A percentile compares a stretch with the other conserved stretches of the same genome.
Evolutionary conservation across 2,888 invertebrate genomes (phyloP).

Genomic region (Aspidiotus destructor): DNA sequence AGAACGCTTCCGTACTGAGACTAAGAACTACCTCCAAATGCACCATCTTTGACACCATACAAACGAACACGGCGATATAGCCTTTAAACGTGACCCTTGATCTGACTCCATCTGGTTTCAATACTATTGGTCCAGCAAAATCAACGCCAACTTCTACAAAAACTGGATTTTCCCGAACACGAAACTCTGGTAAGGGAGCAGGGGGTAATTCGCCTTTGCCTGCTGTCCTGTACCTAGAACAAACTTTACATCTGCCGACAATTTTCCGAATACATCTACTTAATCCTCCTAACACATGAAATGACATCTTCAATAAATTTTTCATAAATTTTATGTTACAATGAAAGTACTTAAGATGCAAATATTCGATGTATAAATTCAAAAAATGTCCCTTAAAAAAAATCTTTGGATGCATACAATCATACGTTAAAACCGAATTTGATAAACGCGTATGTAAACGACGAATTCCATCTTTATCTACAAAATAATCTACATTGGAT

Average conservation of each 20-base stretch:
- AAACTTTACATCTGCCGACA: not conserved
- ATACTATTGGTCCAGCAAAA: conserved; percentile 4
- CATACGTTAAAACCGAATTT: not conserved
- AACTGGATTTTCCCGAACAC: not conserved
- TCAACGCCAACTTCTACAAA: conserved; percentile 10
- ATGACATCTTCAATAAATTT: not conserved
- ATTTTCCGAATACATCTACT: not conserved
- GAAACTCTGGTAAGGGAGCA: not conserved
- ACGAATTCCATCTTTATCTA: not conserved
- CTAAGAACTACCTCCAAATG: not conserved
- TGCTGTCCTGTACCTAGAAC: not conserved
- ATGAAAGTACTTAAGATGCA: not conserved
- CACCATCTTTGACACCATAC: not conserved
- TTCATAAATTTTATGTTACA: not conserved
- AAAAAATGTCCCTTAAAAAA: not conserved
- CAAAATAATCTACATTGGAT: not conserved
- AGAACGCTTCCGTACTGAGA: not conserved
- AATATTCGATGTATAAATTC: not conserved
- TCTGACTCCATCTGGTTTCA: conserved; percentile 8
- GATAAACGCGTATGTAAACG: not conserved
- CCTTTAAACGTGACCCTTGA: not conserved
- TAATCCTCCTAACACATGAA: not conserved
- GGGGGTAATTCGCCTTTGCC: not conserved
- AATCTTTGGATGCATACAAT: not conserved
- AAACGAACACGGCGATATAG: conserved; percentile 1